A percentile compares a stretch with the other conserved stretches of the same genome.
phyloP scores from a whole-genome alignment of 2,888 invertebrate genomes.

The Theodoxus fluviatilis region DNA sequence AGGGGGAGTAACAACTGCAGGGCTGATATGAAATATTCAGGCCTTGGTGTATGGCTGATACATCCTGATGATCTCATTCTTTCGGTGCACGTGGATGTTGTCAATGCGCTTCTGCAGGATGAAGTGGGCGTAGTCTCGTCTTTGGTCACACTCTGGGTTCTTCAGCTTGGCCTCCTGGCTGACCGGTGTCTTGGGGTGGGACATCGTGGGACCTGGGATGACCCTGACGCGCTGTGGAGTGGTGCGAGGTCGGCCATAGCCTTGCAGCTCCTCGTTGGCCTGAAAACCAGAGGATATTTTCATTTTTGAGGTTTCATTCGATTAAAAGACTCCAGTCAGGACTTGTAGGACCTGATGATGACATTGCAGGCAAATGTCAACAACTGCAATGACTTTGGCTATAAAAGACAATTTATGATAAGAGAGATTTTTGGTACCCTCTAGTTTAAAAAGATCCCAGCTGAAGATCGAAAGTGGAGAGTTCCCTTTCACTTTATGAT shows the following conservation, averaged over 20 bases:
- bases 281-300: conserved; percentile 34
- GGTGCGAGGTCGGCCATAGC: conserved; percentile 43
- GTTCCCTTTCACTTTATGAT: too few relatives aligned
- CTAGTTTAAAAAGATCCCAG: too few relatives aligned
- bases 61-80: conserved; percentile 48
- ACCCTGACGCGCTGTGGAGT: conserved; percentile 54
- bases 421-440: too few relatives aligned
- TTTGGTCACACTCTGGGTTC: conserved; percentile 47
- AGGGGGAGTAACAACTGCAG: too few relatives aligned
- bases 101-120: conserved; percentile 50
- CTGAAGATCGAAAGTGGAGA: too few relatives aligned
- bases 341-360: too few relatives aligned
- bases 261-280: conserved; percentile 49
- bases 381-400: too few relatives aligned
- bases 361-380: too few relatives aligned
- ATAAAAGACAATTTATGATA: too few relatives aligned
- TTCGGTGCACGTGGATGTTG: conserved; percentile 46
- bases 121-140: conserved; percentile 57
- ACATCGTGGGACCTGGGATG: conserved; percentile 43
- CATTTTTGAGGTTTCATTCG: too few relatives aligned
- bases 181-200: conserved; percentile 45
- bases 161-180: conserved; percentile 36
- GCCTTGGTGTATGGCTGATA: conserved; percentile 53
- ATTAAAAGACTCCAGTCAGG: too few relatives aligned
- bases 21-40: too few relatives aligned